phyloP scores from a whole-genome alignment of 1,140 invertebrate species.

The Leptoteleia sp. region DNA sequence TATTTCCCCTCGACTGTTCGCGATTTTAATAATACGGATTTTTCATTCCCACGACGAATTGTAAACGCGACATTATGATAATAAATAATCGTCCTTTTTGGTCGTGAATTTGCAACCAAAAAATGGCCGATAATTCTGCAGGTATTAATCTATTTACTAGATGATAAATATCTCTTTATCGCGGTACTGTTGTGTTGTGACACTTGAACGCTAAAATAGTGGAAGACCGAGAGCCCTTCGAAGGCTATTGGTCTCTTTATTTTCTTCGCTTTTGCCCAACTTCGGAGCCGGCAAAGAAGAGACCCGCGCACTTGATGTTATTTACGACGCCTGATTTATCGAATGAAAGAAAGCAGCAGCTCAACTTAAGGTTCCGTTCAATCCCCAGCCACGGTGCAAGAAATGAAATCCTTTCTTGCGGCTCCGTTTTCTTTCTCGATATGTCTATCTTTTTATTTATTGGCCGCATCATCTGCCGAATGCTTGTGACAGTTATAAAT shows the following conservation, averaged over 20 bases:
- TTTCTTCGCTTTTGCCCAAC: slow-evolving; percentile 70
- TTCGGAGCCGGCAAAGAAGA: slow-evolving; percentile 68
- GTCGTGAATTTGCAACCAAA: no score
- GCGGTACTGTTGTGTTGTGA: slow-evolving; percentile 40
- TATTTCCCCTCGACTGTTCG: background rate
- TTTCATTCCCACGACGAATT: no score
- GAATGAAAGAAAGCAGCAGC: slow-evolving; percentile 77
- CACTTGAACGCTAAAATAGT: slow-evolving; percentile 73
- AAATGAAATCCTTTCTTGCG: slow-evolving; percentile 66
- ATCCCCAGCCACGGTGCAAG: slow-evolving; percentile 72
- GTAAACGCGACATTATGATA: background rate
- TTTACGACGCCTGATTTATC: slow-evolving; percentile 80
- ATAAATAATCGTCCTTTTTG: no score
- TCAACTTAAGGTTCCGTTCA: slow-evolving; percentile 69
- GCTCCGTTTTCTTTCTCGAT: slow-evolving; percentile 54
- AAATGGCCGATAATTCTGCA: slow-evolving; percentile 24
- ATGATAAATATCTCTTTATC: slow-evolving; percentile 72
- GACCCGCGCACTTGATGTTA: slow-evolving; percentile 76
- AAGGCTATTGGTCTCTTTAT: slow-evolving; percentile 76
- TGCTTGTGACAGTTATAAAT: slow-evolving; percentile 40
- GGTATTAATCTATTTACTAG: slow-evolving; percentile 31
- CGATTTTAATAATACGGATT: no score
- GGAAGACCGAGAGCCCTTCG: slow-evolving; percentile 72
- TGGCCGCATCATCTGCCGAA: slow-evolving; percentile 44
- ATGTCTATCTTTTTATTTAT: slow-evolving; percentile 46